Conservation (phyloP, 2,888 invertebrate species). For the Sesia bembeciformis region DNA sequence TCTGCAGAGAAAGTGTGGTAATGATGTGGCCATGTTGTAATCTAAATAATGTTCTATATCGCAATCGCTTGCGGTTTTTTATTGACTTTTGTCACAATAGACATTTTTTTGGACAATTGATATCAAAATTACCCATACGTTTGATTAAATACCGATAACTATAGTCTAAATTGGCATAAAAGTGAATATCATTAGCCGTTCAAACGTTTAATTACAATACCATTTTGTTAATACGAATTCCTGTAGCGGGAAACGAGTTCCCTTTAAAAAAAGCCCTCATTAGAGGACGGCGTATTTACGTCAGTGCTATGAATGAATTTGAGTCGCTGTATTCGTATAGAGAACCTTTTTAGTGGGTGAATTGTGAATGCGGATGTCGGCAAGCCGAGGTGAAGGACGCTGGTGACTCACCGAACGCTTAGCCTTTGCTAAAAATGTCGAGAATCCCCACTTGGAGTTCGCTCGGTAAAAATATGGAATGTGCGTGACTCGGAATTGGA, state of each 20-base stretch:
- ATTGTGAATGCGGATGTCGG: conserved; percentile 53
- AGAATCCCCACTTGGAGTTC: conserved; percentile 19
- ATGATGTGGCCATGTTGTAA: conserved; percentile 28
- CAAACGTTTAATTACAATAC: too few species aligned
- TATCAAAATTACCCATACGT: too few species aligned
- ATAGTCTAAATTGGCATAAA: too few species aligned
- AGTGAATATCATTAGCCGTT: too few species aligned
- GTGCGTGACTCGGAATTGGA: not conserved
- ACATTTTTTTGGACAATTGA: too few species aligned
- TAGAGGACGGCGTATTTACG: conserved; percentile 19
- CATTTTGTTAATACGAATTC: too few species aligned
- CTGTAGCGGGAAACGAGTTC: not conserved
- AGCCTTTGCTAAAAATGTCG: conserved; percentile 32
- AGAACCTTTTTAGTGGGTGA: conserved; percentile 32
- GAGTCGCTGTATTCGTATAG: conserved; percentile 14
- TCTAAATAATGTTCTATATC: conserved; percentile 12
- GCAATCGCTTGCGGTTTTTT: too few species aligned
- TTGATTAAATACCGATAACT: too few species aligned
- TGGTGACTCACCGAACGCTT: conserved; percentile 48
- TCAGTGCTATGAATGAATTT: conserved; percentile 39
- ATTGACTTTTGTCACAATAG: too few species aligned
- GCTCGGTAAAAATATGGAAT: not conserved
- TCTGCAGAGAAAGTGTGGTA: conserved; percentile 36
- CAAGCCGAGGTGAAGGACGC: conserved; percentile 57
- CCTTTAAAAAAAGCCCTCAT: not conserved